Conservation (phyloP, 1,140 invertebrate genomes). For the Myzus persicae region DNA sequence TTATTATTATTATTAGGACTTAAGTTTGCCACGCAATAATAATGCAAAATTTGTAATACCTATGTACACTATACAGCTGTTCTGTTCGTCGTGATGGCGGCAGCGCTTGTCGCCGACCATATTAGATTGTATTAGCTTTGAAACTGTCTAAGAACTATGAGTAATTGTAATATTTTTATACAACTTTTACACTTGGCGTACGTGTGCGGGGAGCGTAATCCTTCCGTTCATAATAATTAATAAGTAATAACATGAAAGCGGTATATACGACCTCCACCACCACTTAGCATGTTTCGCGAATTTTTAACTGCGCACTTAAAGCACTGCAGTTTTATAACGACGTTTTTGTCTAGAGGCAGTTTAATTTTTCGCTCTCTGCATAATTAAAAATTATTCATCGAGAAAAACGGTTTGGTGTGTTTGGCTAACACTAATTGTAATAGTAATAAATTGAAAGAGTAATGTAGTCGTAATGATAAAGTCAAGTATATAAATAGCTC, state of each 20-base stretch:
- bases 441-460: neutral
- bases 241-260: neutral
- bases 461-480: neutral
- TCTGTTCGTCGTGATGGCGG: neutral
- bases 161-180: neutral
- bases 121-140: neutral
- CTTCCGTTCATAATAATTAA: neutral
- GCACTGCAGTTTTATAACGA: neutral
- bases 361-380: neutral
- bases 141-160: constrained; percentile 2
- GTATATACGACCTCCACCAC: neutral
- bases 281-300: neutral
- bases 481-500: neutral
- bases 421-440: neutral
- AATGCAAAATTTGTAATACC: neutral
- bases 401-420: neutral
- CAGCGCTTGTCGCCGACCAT: neutral
- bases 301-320: neutral
- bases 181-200: neutral
- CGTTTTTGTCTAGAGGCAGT: neutral
- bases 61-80: neutral
- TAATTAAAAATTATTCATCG: neutral
- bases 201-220: neutral
- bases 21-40: neutral
- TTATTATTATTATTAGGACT: neutral